These are phyloP conservation scores for Takifugu flavidus DNA, from an alignment of 2,113 vertebrate genomes.

Conservation along the genomic window DNA sequence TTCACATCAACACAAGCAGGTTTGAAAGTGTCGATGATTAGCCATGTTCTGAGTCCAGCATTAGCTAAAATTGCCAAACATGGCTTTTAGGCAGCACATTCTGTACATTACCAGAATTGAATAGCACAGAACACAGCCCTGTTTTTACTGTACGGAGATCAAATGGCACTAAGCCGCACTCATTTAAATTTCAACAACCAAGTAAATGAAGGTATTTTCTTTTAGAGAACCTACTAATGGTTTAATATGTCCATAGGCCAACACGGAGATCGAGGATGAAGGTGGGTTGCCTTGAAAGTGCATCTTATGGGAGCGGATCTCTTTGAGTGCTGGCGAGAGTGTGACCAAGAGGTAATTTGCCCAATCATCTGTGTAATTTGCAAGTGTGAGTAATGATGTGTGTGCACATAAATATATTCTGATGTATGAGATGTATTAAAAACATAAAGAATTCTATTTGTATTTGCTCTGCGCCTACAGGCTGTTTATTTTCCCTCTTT, in stretches of 20 bases:
- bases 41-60: too few species aligned
- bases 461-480: constrained; percentile 30
- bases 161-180: too few species aligned
- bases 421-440: constrained; percentile 15
- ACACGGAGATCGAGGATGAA: constrained; percentile 3
- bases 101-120: too few species aligned
- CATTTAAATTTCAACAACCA: too few species aligned
- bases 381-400: neutral
- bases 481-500: constrained; percentile 43
- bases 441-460: constrained; percentile 2
- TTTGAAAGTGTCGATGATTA: too few species aligned
- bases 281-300: constrained; percentile 12
- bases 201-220: too few species aligned
- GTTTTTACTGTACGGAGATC: too few species aligned
- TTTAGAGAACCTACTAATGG: neutral
- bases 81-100: too few species aligned
- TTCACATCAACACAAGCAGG: too few species aligned
- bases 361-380: constrained; percentile 9
- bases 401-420: neutral
- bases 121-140: too few species aligned
- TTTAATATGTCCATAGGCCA: neutral
- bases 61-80: too few species aligned
- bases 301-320: constrained; percentile 3
- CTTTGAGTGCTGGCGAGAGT: neutral
- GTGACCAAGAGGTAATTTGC: neutral